Evolutionary conservation across 92 coral and sea anemone species (phyloP).

Genomic region (Porites cylindrica): DNA sequence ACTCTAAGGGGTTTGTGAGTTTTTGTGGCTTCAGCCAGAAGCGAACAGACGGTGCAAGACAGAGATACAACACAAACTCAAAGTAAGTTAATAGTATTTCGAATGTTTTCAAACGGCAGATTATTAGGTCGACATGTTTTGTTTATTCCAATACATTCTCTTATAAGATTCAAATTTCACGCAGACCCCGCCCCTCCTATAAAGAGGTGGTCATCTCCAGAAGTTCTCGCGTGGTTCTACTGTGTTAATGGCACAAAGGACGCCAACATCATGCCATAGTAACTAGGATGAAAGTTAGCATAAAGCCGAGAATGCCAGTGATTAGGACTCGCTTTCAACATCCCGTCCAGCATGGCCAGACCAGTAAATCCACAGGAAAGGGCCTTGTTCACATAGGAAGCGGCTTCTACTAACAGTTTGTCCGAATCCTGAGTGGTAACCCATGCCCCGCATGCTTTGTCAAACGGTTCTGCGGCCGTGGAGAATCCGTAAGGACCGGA

Average conservation of each 20-base stretch:
- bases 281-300: conserved; percentile 78
- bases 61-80: no score
- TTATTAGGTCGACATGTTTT: no score
- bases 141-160: no score
- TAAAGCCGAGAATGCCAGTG: conserved; percentile 67
- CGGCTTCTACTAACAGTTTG: conserved; percentile 61
- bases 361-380: conserved; percentile 86
- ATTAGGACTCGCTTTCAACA: conserved; percentile 56
- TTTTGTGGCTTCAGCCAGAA: no score
- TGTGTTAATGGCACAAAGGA: conserved; percentile 37
- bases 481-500: conserved; percentile 86
- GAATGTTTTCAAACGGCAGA: no score
- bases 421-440: conserved; percentile 58
- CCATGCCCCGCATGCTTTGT: conserved; percentile 80
- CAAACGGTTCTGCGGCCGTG: conserved; percentile 84
- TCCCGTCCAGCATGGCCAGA: conserved; percentile 78
- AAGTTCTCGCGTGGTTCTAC: no score
- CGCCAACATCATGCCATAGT: conserved; percentile 89
- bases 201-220: no score
- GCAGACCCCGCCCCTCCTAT: no score
- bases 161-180: no score
- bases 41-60: no score
- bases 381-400: conserved; percentile 71
- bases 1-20: no score
- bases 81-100: no score